phyloP scores from a whole-genome alignment of 2,888 invertebrate species.

The Phanerotoma sp. region DNA sequence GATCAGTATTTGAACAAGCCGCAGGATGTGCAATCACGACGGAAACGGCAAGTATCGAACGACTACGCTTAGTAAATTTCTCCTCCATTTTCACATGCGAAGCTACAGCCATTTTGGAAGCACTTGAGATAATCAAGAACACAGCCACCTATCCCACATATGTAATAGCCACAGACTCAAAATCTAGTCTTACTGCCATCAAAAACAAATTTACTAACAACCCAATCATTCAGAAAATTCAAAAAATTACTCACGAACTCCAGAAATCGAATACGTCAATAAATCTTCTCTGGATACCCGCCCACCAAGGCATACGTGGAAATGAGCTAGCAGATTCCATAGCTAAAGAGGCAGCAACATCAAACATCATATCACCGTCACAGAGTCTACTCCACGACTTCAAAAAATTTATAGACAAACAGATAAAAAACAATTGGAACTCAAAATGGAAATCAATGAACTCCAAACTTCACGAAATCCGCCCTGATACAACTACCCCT shows the following conservation, averaged over 20 bases:
- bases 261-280: background rate
- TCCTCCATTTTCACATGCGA: background rate
- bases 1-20: background rate
- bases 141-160: background rate
- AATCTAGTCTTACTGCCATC: too few relatives aligned
- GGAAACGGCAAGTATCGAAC: background rate
- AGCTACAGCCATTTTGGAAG: background rate
- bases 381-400: background rate
- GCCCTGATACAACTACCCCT: too few relatives aligned
- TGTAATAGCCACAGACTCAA: background rate
- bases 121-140: background rate
- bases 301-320: background rate
- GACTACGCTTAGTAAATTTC: too few relatives aligned
- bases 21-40: background rate
- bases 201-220: background rate
- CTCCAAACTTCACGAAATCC: background rate
- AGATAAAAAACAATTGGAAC: background rate
- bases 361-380: background rate
- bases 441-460: background rate
- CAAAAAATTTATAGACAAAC: background rate
- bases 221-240: background rate
- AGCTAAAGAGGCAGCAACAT: background rate
- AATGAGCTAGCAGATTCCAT: background rate
- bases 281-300: background rate
- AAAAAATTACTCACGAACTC: background rate